These are phyloP conservation scores for Sinella curviseta DNA, from an alignment of 1,140 invertebrate genomes.

Conservation along the genomic window DNA sequence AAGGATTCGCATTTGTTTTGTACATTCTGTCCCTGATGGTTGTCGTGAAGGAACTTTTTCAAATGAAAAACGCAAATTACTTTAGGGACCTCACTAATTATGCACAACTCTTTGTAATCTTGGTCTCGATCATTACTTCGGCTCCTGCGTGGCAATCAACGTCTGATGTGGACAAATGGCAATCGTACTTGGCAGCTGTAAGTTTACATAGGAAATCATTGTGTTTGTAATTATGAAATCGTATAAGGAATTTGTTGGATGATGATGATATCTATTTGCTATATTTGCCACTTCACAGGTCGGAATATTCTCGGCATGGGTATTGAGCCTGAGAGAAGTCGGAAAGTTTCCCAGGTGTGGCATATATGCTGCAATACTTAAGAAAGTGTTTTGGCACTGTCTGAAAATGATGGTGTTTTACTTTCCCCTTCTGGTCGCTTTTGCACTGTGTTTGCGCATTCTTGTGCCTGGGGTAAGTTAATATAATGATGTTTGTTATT, in stretches of 20 bases:
- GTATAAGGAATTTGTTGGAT: neutral
- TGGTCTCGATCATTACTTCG: slow-evolving; percentile 31
- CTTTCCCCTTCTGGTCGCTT: slow-evolving; percentile 33
- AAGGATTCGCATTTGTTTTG: neutral
- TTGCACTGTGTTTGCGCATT: slow-evolving; percentile 31
- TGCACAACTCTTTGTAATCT: slow-evolving; percentile 21
- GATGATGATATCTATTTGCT: neutral
- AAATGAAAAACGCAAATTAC: slow-evolving; percentile 25
- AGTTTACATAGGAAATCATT: neutral
- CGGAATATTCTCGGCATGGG: slow-evolving; percentile 37
- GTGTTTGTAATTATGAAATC: neutral
- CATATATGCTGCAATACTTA: slow-evolving; percentile 30
- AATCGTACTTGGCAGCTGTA: slow-evolving; percentile 37
- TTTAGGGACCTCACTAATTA: slow-evolving; percentile 22
- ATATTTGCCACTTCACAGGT: slow-evolving; percentile 8
- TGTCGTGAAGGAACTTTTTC: slow-evolving; percentile 34
- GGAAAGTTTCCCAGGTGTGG: slow-evolving; percentile 34
- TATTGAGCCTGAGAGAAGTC: slow-evolving; percentile 35
- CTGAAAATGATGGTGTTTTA: slow-evolving; percentile 36
- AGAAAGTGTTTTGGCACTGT: slow-evolving; percentile 37
- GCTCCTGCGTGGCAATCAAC: slow-evolving; percentile 14
- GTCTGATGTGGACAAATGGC: slow-evolving; percentile 8
- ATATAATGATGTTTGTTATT: neutral
- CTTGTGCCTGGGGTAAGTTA: slow-evolving; percentile 36
- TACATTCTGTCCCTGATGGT: slow-evolving; percentile 13